Base-by-base conservation (phyloP, 2,888 invertebrate genomes). In the Dexiosoma caninum region DNA sequence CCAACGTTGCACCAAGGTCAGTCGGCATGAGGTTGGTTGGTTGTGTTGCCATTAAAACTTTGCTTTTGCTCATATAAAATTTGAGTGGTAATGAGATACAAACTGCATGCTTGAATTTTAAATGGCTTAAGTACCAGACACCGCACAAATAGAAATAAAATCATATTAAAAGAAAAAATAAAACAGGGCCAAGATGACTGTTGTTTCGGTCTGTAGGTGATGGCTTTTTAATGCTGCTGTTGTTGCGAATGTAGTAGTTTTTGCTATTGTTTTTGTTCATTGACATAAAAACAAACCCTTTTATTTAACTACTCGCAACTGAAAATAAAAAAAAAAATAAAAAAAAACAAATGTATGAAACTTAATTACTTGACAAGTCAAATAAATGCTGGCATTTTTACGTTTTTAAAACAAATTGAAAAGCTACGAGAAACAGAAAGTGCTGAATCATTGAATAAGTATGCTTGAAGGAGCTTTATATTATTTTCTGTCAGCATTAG, bases 121-220 rank as follows among this genome's bases (percentile, higher is more conserved):
- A 75, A 75, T 49, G 57, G 66, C 16, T 75, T 64, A 49, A 42
- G 37, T 59, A 75, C 60, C 42, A 60, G 62, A 72, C 60, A 72
- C 14, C 14, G 27, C 10, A 57, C 14, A 55, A 8, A 44, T 4
- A n/a, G 3, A 40, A 2, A 23, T n/a, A 32, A 10, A 32, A 7
- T 2, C 12, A 35, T 9, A 46, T 9, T 27, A 53, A 51, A 27
- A 51, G 8, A 1, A 27, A 49, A 49, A 49, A 10, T 12, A 42
- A 60, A 71, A 71, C 55, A 57, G 74, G 74, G 74, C 66, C 66
- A 75, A 75, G 57, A 75, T 75, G 67, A 76, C 76, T 62, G 60
- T 62, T 69, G 60, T 69, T 69, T 60, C 51, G 69, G 76, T 76
- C 76, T 76, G 69, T 69, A 69, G 76, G 69, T 76, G 67, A 76